phyloP scores from a whole-genome alignment of 1,140 invertebrate genomes.

The Aphelinus atriplicis region DNA sequence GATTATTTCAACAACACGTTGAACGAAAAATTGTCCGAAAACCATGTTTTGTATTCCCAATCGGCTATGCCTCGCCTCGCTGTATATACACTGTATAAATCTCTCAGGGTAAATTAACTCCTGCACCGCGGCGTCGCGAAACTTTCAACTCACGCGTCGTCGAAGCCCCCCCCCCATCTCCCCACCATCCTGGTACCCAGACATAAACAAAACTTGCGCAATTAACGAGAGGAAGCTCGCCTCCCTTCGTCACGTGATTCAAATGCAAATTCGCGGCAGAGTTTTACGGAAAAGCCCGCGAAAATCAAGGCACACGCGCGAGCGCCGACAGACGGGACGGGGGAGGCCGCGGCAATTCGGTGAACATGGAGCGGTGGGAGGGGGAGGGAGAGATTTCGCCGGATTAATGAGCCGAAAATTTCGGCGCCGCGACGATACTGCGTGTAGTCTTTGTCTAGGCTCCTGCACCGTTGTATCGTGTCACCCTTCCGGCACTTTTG shows the following conservation, averaged over 20 bases:
- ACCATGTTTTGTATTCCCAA: too few relatives aligned
- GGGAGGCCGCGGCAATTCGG: not conserved
- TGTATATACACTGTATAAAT: too few relatives aligned
- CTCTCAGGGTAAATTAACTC: too few relatives aligned
- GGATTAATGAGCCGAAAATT: slow-evolving; percentile 20
- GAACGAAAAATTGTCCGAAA: too few relatives aligned
- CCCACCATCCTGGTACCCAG: too few relatives aligned
- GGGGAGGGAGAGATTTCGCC: not conserved
- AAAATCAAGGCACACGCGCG: not conserved
- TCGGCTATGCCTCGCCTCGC: too few relatives aligned
- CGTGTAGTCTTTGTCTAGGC: not conserved
- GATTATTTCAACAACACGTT: too few relatives aligned
- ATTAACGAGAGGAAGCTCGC: slow-evolving; percentile 11
- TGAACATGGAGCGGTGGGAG: not conserved
- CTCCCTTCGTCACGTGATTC: slow-evolving; percentile 9
- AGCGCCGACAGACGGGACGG: not conserved
- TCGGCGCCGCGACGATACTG: not conserved
- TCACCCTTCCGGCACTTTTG: too few relatives aligned
- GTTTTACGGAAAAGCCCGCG: not conserved
- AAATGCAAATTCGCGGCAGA: slow-evolving; percentile 20
- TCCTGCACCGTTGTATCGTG: too few relatives aligned
- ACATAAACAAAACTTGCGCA: slow-evolving; percentile 25
- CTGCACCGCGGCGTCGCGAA: too few relatives aligned
- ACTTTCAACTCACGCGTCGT: not conserved
- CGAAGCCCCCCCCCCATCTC: not conserved